Evolutionary conservation across 1,140 invertebrate species (phyloP).

Genomic region (Drosophila subpulchrella): DNA sequence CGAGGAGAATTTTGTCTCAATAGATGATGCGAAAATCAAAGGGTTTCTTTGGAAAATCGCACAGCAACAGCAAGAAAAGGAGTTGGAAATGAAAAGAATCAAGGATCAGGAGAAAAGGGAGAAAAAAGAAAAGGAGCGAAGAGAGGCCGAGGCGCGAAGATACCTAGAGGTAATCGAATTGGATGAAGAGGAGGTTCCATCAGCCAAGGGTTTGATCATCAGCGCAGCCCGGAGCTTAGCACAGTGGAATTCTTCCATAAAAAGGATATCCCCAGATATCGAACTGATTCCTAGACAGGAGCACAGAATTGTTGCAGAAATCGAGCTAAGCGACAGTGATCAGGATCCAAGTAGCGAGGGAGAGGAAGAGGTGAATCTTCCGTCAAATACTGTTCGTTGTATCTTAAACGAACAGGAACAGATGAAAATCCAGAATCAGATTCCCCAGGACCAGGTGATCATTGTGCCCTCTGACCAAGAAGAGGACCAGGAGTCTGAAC

Average conservation of each 20-base stretch:
- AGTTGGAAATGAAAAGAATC: constrained; percentile 22
- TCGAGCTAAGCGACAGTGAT: constrained; percentile 72
- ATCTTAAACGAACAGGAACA: constrained; percentile 34
- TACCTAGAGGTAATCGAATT: constrained; percentile 62
- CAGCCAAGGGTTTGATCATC: constrained; percentile 37
- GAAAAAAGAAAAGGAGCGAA: constrained; percentile 23
- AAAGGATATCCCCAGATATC: constrained; percentile 57
- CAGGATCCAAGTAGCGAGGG: constrained; percentile 23
- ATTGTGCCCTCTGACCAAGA: constrained; percentile 22
- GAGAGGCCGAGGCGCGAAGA: constrained; percentile 6
- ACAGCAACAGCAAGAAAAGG: constrained; percentile 60
- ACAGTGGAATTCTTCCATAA: constrained; percentile 17
- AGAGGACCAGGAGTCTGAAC: constrained; percentile 12
- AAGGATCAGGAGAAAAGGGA: constrained; percentile 9
- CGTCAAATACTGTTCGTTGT: constrained; percentile 48
- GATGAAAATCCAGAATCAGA: not conserved
- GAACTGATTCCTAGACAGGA: constrained; percentile 44
- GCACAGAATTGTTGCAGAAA: constrained; percentile 66
- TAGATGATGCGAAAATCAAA: constrained; percentile 79
- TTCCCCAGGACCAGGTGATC: constrained; percentile 11
- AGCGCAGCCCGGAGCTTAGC: constrained; percentile 53
- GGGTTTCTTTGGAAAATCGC: constrained; percentile 64
- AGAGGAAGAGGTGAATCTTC: constrained; percentile 38
- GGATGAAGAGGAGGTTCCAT: constrained; percentile 61
- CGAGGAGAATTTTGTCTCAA: constrained; percentile 80